Base-by-base conservation (phyloP, 1,140 invertebrate species). In the Daktulosphaira vitifoliae region DNA sequence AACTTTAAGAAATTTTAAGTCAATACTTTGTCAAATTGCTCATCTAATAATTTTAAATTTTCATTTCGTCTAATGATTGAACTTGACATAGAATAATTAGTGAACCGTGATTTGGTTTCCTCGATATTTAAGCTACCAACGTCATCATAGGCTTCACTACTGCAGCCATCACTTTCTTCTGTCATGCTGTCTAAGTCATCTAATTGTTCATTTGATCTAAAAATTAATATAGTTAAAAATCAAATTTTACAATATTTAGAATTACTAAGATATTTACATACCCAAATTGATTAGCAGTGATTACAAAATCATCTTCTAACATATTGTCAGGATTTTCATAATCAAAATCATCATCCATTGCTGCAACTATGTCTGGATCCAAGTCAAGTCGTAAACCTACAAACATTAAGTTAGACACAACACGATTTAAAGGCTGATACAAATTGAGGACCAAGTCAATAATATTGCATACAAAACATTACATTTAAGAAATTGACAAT, bases 311-410 rank as follows among this genome's bases (percentile, higher is more conserved):
- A 76, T 96, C 93, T 71, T 96, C 93, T 0, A 97, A 74, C 65
- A 85, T 69, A 78, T 93, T 92, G 1, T 89, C 82, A 22, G 87
- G 85, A 78, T 94, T 81, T 48, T 87, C 81, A 74, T 79, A 90
- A 73, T 94, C 81, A 77, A 90, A 92, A 76, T 96, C 92, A 68
- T 93, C 92, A 75, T 96, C 93, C 74, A 97, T 78, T 1, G 90
- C 92, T 50, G 90, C 92, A 0, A 96, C 84, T 49, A 98, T 79
- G 73, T 98, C 95, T 9, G 92, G 91, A 75, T 98, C 95, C 74
- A 92, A 80, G 76, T 96, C 84, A 20, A 90, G 77, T 62, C 84
- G 80, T 1, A 87, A 82, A 8, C 90, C 87, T 84, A 71, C n/a
- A 69, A 7, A 72, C n/a, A n/a, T n/a, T n/a, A n/a, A n/a, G n/a